Evolutionary conservation across 2,113 vertebrate species (phyloP), one percentile per base, ranked within the genome.

Genomic region (Catharus fuscescens): DNA sequence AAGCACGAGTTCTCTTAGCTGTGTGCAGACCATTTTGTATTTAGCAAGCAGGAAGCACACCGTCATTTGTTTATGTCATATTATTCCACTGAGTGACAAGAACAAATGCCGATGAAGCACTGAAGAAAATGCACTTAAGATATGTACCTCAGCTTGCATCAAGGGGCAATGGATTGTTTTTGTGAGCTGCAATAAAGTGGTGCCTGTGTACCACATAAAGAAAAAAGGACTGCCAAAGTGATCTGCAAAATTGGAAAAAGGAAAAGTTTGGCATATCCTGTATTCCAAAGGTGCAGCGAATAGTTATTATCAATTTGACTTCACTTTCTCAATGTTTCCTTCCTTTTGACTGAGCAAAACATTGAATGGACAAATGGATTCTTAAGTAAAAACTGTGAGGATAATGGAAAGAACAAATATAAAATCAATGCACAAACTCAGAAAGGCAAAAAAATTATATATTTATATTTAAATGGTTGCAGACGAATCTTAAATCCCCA

Each of bases 321-420:
- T 80, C 1, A 2, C 36, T 94, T 77, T 85, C 24, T 86, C 82
- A 81, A 57, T 81, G 52, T 88, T 86, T 81, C 5, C 34, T 8
- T 74, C 5, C 31, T 89, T 88, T 74, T 87, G 34, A 36, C n/a
- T 77, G 34, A 93, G 32, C 16, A 88, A 93, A 42, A 62, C 38
- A 72, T 53, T 77, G 19, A 79, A 87, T 53, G 36, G 24, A 34
- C 26, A 82, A 86, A 82, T 45, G 23, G 29, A 86, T 92, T 93
- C 66, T 90, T 78, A 87, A 83, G 50, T 64, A 57, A 96, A 95
- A 91, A 70, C 42, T 88, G 31, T 80, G 34, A 86, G 44, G 50
- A 91, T 91, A 91, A 96, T 92, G 76, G 24, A 96, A 95, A 95
- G 94, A 95, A 91, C 57, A 62, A 94, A 81, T 93, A 89, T 26